Conservation (phyloP, 1,140 invertebrate species). For the Orchestia grillus region DNA sequence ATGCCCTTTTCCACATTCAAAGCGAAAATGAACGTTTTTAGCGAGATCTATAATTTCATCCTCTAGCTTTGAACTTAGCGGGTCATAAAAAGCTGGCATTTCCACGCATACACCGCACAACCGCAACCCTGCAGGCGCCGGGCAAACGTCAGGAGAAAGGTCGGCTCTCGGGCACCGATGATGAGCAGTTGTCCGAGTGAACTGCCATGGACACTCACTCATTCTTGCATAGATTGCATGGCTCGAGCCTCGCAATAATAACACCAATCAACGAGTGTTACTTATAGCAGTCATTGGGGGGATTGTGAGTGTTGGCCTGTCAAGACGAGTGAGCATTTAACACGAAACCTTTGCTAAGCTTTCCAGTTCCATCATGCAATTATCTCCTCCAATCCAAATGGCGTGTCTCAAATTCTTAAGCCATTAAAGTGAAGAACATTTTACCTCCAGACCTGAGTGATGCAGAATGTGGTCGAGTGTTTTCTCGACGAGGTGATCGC, state of each 20-base stretch:
- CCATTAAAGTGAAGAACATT: conserved; percentile 7
- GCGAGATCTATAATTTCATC: not conserved
- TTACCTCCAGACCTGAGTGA: not conserved
- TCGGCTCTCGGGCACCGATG: not conserved
- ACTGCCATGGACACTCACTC: not conserved
- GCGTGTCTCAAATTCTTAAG: conserved; percentile 25
- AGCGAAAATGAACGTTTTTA: not conserved
- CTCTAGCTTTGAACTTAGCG: not conserved
- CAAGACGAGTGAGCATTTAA: conserved; percentile 7
- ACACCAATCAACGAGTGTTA: conserved; percentile 29
- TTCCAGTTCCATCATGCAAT: conserved; percentile 35
- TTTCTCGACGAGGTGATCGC: conserved; percentile 3
- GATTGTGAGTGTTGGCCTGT: not conserved
- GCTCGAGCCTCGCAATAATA: not conserved
- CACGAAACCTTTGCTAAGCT: not conserved
- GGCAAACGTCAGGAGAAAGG: not conserved
- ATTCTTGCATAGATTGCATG: not conserved
- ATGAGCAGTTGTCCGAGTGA: not conserved
- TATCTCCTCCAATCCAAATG: conserved; percentile 48
- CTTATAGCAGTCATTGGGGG: conserved; percentile 12
- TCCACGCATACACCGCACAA: not conserved
- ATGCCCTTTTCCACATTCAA: not conserved
- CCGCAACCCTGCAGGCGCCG: not conserved
- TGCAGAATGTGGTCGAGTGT: not conserved
- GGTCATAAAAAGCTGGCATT: not conserved